These are phyloP conservation scores for Thecophora atra DNA, from an alignment of 2,888 invertebrate genomes.

Conservation along the genomic window DNA sequence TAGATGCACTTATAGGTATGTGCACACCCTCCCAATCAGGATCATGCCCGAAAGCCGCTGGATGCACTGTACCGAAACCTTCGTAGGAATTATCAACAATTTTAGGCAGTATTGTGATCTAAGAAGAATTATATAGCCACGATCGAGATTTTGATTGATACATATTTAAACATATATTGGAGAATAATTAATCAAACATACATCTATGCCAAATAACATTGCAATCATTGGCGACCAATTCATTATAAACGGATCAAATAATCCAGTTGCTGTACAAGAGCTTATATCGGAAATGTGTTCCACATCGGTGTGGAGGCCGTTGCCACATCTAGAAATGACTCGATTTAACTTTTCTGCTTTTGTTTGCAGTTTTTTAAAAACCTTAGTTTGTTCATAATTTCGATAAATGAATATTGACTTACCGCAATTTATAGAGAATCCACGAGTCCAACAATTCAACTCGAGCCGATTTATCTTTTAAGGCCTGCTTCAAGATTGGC, in stretches of 20 bases:
- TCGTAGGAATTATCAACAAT: slow-evolving; percentile 79
- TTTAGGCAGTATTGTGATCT: slow-evolving; percentile 74
- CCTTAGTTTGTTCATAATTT: not conserved
- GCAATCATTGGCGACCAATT: slow-evolving; percentile 79
- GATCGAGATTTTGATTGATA: no score
- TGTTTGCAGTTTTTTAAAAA: no score
- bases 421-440: slow-evolving; percentile 83
- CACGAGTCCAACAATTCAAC: slow-evolving; percentile 94
- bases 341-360: no score
- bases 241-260: slow-evolving; percentile 92
- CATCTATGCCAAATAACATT: slow-evolving; percentile 74
- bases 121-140: not conserved
- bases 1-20: slow-evolving; percentile 74
- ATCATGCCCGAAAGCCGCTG: slow-evolving; percentile 70
- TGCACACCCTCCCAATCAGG: slow-evolving; percentile 60
- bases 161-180: no score
- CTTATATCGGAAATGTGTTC: slow-evolving; percentile 88
- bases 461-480: slow-evolving; percentile 73
- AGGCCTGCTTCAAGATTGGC: slow-evolving; percentile 73
- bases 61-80: slow-evolving; percentile 75
- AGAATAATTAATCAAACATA: slow-evolving; percentile 35
- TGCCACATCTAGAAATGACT: slow-evolving; percentile 52
- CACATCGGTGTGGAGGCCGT: slow-evolving; percentile 48
- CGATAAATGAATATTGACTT: slow-evolving; percentile 11
- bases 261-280: slow-evolving; percentile 89